Conservation (phyloP, 2,797 vertebrate genomes). For the Crax fasciolata region DNA sequence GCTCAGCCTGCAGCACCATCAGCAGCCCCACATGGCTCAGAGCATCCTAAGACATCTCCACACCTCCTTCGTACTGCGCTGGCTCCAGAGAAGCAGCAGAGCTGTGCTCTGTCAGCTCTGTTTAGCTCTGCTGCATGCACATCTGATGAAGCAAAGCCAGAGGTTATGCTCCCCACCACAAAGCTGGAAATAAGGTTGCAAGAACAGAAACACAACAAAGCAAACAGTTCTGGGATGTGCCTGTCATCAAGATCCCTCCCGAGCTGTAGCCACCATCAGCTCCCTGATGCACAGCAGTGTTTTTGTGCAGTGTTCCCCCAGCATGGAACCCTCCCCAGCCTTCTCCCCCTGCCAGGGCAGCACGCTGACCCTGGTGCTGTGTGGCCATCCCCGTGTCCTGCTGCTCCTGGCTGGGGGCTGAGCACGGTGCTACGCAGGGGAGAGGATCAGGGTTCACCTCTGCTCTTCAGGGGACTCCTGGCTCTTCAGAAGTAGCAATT, state of each 20-base stretch:
- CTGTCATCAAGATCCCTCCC: not conserved
- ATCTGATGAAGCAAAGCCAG: not conserved
- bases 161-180: not conserved
- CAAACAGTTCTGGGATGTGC: not conserved
- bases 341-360: not conserved
- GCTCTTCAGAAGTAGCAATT: not conserved
- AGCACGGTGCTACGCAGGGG: fast-evolving
- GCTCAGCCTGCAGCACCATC: not conserved
- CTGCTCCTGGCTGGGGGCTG: not conserved
- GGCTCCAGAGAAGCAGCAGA: not conserved
- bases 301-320: not conserved
- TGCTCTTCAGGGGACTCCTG: not conserved
- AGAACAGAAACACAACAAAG: not conserved
- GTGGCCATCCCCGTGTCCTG: not conserved
- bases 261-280: not conserved
- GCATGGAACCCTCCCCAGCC: not conserved
- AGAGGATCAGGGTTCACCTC: not conserved
- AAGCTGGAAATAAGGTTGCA: not conserved
- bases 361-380: fast-evolving
- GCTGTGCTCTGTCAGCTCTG: not conserved
- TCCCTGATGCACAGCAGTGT: not conserved
- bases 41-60: fast-evolving
- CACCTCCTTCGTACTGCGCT: fast-evolving
- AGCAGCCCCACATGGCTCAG: not conserved
- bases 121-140: not conserved